phyloP scores from a whole-genome alignment of 2,888 invertebrate genomes.

The Leptinotarsa tumamoca region DNA sequence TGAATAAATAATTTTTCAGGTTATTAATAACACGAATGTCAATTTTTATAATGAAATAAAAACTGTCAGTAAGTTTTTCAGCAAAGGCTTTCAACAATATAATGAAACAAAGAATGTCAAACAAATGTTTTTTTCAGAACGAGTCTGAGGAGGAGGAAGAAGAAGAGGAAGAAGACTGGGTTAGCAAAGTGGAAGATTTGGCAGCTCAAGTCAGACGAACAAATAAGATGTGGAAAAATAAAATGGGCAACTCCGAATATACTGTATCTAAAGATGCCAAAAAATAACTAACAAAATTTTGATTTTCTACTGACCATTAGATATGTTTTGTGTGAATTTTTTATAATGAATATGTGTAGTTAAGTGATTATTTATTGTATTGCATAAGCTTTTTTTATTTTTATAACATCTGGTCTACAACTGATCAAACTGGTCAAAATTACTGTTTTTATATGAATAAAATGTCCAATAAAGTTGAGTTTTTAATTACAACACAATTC shows the following conservation, averaged over 20 bases:
- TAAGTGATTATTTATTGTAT: slow-evolving; percentile 21
- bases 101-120: too few relatives aligned
- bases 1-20: too few relatives aligned
- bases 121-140: slow-evolving; percentile 42
- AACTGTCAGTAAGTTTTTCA: too few relatives aligned
- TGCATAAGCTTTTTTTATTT: slow-evolving; percentile 22
- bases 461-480: neutral
- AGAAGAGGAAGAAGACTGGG: slow-evolving; percentile 54
- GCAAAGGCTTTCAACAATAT: too few relatives aligned
- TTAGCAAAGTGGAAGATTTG: slow-evolving; percentile 54
- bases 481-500: neutral
- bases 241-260: slow-evolving; percentile 47
- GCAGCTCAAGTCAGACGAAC: slow-evolving; percentile 55
- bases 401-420: slow-evolving; percentile 10
- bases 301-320: slow-evolving; percentile 7
- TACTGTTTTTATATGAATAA: slow-evolving; percentile 24
- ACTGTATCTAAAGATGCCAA: slow-evolving; percentile 51
- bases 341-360: slow-evolving; percentile 11
- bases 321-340: slow-evolving; percentile 26
- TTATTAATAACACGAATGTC: too few relatives aligned
- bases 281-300: slow-evolving; percentile 36
- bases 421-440: slow-evolving; percentile 9
- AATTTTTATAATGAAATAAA: too few relatives aligned
- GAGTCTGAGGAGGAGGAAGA: slow-evolving; percentile 52
- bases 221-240: slow-evolving; percentile 55